Percentiles rank a stretch among this genome's conserved stretches.
phyloP scores from a whole-genome alignment of 2,797 vertebrate species.

The Falco naumanni region DNA sequence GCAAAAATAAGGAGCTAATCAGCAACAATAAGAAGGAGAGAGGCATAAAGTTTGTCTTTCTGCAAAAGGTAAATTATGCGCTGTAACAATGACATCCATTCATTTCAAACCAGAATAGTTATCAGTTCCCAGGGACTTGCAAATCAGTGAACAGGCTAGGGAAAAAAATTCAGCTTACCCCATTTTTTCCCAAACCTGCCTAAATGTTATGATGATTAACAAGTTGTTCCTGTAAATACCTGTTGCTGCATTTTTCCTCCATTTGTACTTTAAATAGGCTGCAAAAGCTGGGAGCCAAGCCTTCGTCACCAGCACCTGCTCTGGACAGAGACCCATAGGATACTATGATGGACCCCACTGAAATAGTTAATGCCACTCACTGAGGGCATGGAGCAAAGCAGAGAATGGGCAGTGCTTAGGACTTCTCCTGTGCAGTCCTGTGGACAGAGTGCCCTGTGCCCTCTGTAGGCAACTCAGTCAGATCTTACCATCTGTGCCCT shows the following conservation, averaged over 20 bases:
- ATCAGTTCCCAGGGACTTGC: not conserved
- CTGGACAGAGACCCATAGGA: not conserved
- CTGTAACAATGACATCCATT: not conserved
- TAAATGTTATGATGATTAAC: not conserved
- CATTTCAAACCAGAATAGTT: not conserved
- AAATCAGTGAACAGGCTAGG: not conserved
- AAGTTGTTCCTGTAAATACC: not conserved
- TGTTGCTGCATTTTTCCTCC: not conserved
- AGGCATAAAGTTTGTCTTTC: not conserved
- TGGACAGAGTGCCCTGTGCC: not conserved
- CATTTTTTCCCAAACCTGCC: not conserved
- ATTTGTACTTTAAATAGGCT: not conserved
- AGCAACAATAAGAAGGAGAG: not conserved
- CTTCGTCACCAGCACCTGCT: not conserved
- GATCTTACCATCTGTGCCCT: not conserved
- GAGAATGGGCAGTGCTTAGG: not conserved
- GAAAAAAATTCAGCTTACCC: not conserved
- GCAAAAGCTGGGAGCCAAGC: not conserved
- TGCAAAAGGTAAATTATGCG: not conserved
- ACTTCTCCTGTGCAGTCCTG: not conserved
- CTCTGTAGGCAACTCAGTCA: not conserved
- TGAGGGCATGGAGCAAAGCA: not conserved
- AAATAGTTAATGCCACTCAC: not conserved
- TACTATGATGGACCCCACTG: too few relatives aligned
- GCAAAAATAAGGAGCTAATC: conserved; percentile 38